Conservation (phyloP, 1,140 invertebrate genomes). For the Sweltsa coloradensis region DNA sequence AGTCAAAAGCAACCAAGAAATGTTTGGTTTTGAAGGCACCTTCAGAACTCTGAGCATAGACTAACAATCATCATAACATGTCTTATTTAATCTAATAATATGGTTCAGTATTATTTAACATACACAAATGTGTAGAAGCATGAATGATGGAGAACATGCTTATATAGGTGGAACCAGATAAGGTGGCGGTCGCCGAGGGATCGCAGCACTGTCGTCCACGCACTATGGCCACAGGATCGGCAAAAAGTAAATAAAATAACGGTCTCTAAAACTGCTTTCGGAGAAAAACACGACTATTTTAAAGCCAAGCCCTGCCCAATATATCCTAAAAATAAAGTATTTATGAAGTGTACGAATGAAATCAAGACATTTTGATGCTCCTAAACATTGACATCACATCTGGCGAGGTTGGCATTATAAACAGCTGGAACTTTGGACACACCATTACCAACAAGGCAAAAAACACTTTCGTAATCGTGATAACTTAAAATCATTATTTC, state of each 20-base stretch:
- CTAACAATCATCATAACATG: neutral
- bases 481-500: too few relatives aligned
- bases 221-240: neutral
- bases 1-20: neutral
- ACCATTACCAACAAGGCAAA: too few relatives aligned
- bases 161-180: neutral
- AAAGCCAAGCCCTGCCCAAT: too few relatives aligned
- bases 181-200: neutral
- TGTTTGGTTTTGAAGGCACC: neutral
- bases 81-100: neutral
- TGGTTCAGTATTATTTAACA: neutral
- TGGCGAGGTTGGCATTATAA: too few relatives aligned
- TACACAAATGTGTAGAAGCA: neutral
- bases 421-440: too few relatives aligned
- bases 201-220: neutral
- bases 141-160: neutral
- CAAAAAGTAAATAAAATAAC: neutral
- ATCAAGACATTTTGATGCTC: too few relatives aligned
- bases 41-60: neutral
- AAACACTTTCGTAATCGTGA: too few relatives aligned
- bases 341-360: too few relatives aligned
- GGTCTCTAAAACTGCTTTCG: too few relatives aligned
- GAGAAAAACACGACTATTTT: too few relatives aligned
- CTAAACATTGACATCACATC: too few relatives aligned
- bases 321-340: too few relatives aligned